phyloP scores from a whole-genome alignment of 2,113 vertebrate species.

The Terrapene triunguis region DNA sequence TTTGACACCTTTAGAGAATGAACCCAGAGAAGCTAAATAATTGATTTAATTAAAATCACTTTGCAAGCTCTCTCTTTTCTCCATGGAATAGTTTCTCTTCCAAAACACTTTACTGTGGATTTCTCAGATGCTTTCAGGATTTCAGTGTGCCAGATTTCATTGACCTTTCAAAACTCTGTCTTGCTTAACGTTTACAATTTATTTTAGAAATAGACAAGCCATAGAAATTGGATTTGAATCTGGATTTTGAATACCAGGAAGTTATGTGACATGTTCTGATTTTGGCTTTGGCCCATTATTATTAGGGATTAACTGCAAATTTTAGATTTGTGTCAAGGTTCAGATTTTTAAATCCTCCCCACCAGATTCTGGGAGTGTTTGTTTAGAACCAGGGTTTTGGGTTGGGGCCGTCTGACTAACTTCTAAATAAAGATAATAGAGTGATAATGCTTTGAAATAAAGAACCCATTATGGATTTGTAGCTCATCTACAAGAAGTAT shows the following conservation, averaged over 20 bases:
- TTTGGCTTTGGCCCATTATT: neutral
- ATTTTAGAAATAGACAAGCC: neutral
- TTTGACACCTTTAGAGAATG: neutral
- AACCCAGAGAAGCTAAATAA: neutral
- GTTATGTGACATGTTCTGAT: neutral
- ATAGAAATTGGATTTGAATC: neutral
- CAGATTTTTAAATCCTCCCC: neutral
- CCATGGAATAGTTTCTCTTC: neutral
- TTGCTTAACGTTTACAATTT: neutral
- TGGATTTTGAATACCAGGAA: neutral
- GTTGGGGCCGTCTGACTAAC: neutral
- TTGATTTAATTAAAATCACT: neutral
- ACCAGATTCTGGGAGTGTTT: neutral
- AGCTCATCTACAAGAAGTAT: neutral
- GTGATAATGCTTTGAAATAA: neutral
- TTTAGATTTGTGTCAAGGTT: neutral
- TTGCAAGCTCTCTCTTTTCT: neutral
- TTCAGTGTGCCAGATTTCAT: neutral
- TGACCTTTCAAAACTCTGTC: neutral
- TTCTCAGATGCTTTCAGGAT: neutral
- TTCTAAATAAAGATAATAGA: neutral
- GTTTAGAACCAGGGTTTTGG: neutral
- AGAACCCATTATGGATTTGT: neutral
- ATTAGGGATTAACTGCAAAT: neutral
- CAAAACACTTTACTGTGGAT: neutral